Evolutionary conservation across 1,140 invertebrate species (phyloP).

Genomic region (Drosophila lini): DNA sequence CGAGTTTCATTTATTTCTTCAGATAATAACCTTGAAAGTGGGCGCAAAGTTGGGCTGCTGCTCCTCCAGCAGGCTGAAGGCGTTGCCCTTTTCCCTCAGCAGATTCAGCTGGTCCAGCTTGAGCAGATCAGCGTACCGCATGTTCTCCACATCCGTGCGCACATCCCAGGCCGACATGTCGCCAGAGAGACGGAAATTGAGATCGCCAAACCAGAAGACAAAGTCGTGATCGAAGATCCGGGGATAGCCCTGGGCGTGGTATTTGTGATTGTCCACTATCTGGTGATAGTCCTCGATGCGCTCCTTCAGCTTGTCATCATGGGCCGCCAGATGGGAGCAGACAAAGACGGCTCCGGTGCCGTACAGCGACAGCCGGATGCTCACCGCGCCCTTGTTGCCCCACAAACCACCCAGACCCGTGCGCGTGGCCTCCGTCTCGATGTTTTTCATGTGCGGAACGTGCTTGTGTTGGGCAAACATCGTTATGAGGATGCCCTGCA

Average conservation of each 20-base stretch:
- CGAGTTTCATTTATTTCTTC: neutral
- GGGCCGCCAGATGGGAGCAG: slow-evolving; percentile 95
- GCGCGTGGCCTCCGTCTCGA: slow-evolving; percentile 93
- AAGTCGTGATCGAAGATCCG: slow-evolving; percentile 97
- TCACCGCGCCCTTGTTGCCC: slow-evolving; percentile 95
- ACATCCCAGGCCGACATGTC: slow-evolving; percentile 89
- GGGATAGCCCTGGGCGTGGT: slow-evolving; percentile 88
- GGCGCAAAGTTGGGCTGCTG: slow-evolving; percentile 91
- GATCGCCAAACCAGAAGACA: slow-evolving; percentile 97
- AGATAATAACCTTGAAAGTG: slow-evolving; percentile 89
- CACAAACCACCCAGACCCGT: slow-evolving; percentile 95
- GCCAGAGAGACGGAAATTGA: slow-evolving; percentile 94
- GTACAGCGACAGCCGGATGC: slow-evolving; percentile 93
- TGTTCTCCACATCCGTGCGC: slow-evolving; percentile 87
- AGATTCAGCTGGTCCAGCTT: slow-evolving; percentile 89
- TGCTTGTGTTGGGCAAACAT: slow-evolving; percentile 92
- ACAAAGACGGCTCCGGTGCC: slow-evolving; percentile 94
- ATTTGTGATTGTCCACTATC: slow-evolving; percentile 90
- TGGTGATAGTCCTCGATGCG: slow-evolving; percentile 95
- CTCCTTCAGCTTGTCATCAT: slow-evolving; percentile 91
- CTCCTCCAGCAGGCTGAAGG: slow-evolving; percentile 93
- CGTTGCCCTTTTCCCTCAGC: slow-evolving; percentile 89
- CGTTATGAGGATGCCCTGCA: slow-evolving; percentile 92
- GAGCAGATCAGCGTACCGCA: slow-evolving; percentile 88
- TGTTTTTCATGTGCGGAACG: slow-evolving; percentile 90